A percentile compares a stretch with the other conserved stretches of the same genome.
These are phyloP conservation scores for Dinoponera quadriceps DNA, from an alignment of 1,140 invertebrate species.

Conservation along the genomic window DNA sequence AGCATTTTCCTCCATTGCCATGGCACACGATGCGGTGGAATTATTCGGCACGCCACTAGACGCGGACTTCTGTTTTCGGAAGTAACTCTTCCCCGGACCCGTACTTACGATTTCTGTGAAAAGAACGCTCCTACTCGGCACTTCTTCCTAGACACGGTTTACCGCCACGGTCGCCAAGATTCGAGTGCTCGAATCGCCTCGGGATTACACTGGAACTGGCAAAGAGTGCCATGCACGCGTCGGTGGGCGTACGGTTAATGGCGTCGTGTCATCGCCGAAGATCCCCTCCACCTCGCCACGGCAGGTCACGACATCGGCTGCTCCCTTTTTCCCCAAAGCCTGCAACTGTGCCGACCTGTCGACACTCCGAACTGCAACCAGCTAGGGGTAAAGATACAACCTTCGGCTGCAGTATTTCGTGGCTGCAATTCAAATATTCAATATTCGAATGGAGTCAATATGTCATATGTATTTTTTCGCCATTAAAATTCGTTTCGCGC, in stretches of 20 bases:
- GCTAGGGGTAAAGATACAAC: background rate
- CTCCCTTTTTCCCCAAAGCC: constrained; percentile 12
- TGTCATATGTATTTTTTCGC: too few relatives aligned
- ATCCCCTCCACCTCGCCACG: constrained; percentile 48
- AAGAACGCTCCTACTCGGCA: background rate
- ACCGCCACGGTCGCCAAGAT: constrained; percentile 36
- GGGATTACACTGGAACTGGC: background rate
- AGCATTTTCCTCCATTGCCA: background rate
- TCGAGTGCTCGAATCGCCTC: constrained; percentile 44
- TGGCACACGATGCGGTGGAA: constrained; percentile 11
- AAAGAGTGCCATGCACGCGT: constrained; percentile 46
- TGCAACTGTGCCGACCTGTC: background rate
- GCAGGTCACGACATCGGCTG: constrained; percentile 34
- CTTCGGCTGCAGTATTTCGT: background rate
- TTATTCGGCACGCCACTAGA: background rate
- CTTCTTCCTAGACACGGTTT: background rate
- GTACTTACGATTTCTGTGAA: constrained; percentile 40
- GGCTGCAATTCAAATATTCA: too few relatives aligned
- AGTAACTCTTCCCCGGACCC: background rate
- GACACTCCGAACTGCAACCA: background rate
- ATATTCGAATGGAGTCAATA: too few relatives aligned
- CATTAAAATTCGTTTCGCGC: too few relatives aligned
- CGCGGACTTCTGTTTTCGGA: background rate
- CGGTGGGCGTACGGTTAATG: constrained; percentile 57
- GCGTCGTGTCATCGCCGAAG: constrained; percentile 29